A percentile compares a stretch with the other conserved stretches of the same genome.
These are phyloP conservation scores for Aurelia coerulea DNA, from an alignment of 30 jellyfish, hydroid and myxozoan species.

Conservation along the genomic window DNA sequence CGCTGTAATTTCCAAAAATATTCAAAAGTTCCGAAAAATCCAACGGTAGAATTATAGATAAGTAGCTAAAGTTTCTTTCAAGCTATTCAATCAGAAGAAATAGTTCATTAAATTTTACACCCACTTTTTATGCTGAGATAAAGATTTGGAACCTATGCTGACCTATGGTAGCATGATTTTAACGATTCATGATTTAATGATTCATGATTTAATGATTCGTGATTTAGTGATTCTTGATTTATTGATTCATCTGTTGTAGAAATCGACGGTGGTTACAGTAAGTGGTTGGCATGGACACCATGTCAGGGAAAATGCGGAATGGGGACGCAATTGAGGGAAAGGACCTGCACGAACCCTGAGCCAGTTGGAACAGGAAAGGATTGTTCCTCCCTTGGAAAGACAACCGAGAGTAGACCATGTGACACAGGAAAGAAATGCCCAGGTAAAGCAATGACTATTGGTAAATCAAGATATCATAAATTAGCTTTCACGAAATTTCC, in stretches of 20 bases:
- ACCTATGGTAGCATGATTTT: not conserved
- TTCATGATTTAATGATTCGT: not conserved
- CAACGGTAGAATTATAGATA: too few species aligned
- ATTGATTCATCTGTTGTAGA: not conserved
- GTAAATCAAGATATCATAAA: too few species aligned
- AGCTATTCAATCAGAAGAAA: too few species aligned
- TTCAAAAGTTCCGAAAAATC: too few species aligned
- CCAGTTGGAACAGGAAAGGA: conserved; percentile 29
- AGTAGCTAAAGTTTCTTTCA: too few species aligned
- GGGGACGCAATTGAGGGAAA: conserved; percentile 17
- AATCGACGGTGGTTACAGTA: conserved; percentile 35
- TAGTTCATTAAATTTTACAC: too few species aligned
- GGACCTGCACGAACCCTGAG: conserved; percentile 36
- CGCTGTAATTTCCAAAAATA: too few species aligned
- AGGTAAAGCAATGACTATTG: not conserved
- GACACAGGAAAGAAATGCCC: conserved; percentile 50
- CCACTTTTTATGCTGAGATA: too few species aligned
- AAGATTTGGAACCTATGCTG: too few species aligned
- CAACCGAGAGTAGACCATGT: conserved; percentile 24
- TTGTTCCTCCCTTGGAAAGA: conserved; percentile 19
- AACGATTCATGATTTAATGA: not conserved
- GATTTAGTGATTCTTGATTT: not conserved
- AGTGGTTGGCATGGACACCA: conserved; percentile 22
- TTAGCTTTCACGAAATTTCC: too few species aligned
- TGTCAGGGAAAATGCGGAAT: conserved; percentile 29